Percentiles rank a stretch among this genome's conserved stretches.
Evolutionary conservation across 2,113 vertebrate species (phyloP).

Genomic region (Pluvialis apricaria): DNA sequence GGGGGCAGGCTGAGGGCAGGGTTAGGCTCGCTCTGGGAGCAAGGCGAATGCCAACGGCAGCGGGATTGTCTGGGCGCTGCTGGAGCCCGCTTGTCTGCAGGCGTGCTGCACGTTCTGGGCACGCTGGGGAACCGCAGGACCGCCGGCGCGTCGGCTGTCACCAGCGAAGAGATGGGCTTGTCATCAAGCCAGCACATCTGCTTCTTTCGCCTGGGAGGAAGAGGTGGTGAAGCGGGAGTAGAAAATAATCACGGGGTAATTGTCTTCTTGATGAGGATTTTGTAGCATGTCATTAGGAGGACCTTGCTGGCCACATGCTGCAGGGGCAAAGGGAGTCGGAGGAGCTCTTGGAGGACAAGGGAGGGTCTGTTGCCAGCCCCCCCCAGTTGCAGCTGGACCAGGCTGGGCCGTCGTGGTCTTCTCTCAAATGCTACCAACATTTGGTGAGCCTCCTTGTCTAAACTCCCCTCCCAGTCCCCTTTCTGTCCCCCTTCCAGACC

Average conservation of each 20-base stretch:
- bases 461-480: neutral
- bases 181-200: neutral
- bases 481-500: neutral
- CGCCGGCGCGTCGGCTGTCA: rapidly evolving
- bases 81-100: neutral
- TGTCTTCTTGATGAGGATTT: neutral
- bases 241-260: neutral
- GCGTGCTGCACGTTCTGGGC: rapidly evolving
- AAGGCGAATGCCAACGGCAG: neutral
- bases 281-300: neutral
- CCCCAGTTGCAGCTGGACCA: neutral
- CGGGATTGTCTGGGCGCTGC: neutral
- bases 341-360: neutral
- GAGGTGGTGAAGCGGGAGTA: neutral
- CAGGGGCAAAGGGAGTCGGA: neutral
- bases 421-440: neutral
- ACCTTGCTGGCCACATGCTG: neutral
- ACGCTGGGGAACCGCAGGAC: rapidly evolving
- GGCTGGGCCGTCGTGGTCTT: neutral
- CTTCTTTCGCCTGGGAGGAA: neutral
- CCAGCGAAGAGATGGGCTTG: neutral
- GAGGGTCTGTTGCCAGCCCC: neutral
- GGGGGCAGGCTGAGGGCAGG: neutral
- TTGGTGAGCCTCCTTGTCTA: neutral
- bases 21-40: neutral